Evolutionary conservation across 2,113 vertebrate species (phyloP).

Genomic region (Pygoscelis adeliae): DNA sequence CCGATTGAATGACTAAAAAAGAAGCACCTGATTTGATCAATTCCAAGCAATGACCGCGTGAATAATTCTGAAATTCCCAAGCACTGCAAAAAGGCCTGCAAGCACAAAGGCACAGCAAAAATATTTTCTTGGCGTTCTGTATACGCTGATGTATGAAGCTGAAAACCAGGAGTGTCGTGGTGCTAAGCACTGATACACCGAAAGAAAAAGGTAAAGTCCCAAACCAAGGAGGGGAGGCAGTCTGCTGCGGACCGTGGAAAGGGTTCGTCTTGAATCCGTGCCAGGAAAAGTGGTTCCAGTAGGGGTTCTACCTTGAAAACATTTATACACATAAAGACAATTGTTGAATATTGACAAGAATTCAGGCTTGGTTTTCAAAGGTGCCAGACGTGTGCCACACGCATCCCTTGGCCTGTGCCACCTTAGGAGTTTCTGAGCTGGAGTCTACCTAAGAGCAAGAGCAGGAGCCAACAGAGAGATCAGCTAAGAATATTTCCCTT

Average conservation of each 20-base stretch:
- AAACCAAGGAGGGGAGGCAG: not conserved
- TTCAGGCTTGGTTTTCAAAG: not conserved
- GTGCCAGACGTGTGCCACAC: not conserved
- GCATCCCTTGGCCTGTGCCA: not conserved
- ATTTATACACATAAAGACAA: not conserved
- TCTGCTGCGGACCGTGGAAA: not conserved
- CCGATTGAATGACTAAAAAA: not conserved
- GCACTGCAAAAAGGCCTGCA: not conserved
- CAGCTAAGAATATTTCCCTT: not conserved
- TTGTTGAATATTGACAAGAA: not conserved
- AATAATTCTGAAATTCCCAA: not conserved
- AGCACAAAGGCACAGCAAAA: not conserved
- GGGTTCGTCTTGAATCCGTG: not conserved
- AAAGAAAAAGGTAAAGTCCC: not conserved
- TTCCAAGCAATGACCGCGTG: not conserved
- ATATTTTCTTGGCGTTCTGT: not conserved
- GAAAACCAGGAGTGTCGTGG: not conserved
- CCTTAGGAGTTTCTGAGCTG: not conserved
- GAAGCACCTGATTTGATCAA: not conserved
- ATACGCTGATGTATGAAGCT: not conserved
- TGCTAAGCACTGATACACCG: not conserved
- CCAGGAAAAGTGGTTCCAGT: not conserved
- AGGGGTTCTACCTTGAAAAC: not conserved
- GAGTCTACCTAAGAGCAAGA: not conserved
- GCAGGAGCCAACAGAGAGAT: not conserved